Base-by-base conservation (phyloP, 1,140 invertebrate genomes). In the Penaeus vannamei region DNA sequence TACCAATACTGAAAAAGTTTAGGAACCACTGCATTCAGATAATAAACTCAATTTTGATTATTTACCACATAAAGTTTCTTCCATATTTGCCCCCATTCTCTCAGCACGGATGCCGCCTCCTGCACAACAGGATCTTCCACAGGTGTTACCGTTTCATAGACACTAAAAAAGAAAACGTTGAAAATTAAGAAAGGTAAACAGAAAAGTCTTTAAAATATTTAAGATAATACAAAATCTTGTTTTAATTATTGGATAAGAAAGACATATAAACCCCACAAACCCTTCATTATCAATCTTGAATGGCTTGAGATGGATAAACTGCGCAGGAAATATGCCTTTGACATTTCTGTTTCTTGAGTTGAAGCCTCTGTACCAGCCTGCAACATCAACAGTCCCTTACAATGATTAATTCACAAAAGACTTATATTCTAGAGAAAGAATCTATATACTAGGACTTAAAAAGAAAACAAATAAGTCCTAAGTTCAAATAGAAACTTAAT, bases 71-170 rank as follows among this genome's bases (percentile, higher is more conserved):
- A 98, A 22, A 98, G 94, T 87, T 95, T 95, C 92, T 98, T 98
- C 97, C 97, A 98, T 87, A 98, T 96, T 90, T 96, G 93, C 46
- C 96, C 96, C 98, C 98, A 99, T 95, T 99, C 98, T 93, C 97
- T 94, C 20, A 98, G 94, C 0, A 98, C 97, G 88, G 92, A 93
- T 5, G 97, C 97, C n/a, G 98, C 97, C 94, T 98, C 97, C 77
- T 95, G 94, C 0, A 98, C 96, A n/a, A 98, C 95, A 1, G 96
- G 95, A 94, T 98, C 97, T 92, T 98, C 97, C n/a, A 95, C 91
- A 29, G 96, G 95, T 87, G 95, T 94, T 17, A 96, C 94, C 46
- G 95, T 95, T 93, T 96, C 95, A 92, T 95, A 95, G 59, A 95
- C 93, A 64, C 94, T 94, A 91, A 20, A 92, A 92, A 60, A 89